These are phyloP conservation scores for Leptodactylus fallax DNA, from an alignment of 2,797 vertebrate species.

Conservation along the genomic window DNA sequence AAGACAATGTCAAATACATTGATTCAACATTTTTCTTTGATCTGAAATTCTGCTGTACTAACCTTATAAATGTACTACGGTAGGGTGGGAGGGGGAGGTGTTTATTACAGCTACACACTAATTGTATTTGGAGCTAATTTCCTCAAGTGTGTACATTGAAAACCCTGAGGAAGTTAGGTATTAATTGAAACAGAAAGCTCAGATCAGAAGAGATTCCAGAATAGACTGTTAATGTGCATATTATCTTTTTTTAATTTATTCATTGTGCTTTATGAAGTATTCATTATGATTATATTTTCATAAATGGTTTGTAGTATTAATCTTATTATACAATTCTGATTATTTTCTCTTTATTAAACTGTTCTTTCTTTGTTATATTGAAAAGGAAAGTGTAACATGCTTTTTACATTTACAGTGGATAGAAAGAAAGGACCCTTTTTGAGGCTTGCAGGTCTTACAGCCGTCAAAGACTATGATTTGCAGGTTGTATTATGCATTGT, in stretches of 20 bases:
- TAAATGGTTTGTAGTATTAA: background rate
- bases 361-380: background rate
- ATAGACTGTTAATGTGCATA: constrained; percentile 5
- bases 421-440: background rate
- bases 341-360: background rate
- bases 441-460: too few relatives aligned
- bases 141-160: constrained; percentile 22
- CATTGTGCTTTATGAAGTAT: constrained; percentile 11
- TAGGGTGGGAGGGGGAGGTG: constrained; percentile 14
- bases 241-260: constrained; percentile 6
- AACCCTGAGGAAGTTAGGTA: constrained; percentile 6
- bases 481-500: too few relatives aligned
- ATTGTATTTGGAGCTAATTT: constrained; percentile 51
- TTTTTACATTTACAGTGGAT: background rate
- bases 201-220: constrained; percentile 16
- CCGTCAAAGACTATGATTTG: too few relatives aligned
- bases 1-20: constrained; percentile 28
- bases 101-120: constrained; percentile 35
- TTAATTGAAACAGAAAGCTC: constrained; percentile 41
- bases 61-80: constrained; percentile 5
- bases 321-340: background rate
- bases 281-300: constrained; percentile 10
- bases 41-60: constrained; percentile 37
- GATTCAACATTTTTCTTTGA: constrained; percentile 45
- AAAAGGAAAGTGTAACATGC: background rate